A percentile compares a stretch with the other conserved stretches of the same genome.
Conservation (phyloP, 2,113 vertebrate genomes). For the Leptobrachium leishanense region DNA sequence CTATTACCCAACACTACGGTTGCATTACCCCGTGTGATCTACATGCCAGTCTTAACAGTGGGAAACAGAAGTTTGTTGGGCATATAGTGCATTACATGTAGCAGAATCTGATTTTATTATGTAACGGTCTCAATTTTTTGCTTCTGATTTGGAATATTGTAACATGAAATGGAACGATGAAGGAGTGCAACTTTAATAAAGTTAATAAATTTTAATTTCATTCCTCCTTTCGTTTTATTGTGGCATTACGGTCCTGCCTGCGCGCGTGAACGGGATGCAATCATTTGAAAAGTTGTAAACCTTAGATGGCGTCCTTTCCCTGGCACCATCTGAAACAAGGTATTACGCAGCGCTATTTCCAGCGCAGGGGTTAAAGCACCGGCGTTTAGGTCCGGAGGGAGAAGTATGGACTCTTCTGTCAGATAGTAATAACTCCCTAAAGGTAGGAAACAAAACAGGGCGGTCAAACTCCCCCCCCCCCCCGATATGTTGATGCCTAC, state of each 20-base stretch:
- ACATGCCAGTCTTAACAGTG: slow-evolving; percentile 8
- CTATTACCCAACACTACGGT: background rate
- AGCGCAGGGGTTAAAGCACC: no score
- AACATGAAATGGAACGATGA: slow-evolving; percentile 29
- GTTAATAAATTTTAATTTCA: slow-evolving; percentile 26
- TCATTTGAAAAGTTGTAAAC: background rate
- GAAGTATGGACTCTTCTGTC: no score
- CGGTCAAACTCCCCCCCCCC: no score
- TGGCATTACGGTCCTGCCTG: background rate
- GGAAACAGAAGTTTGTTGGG: slow-evolving; percentile 20
- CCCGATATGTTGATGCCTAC: no score
- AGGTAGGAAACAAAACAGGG: no score
- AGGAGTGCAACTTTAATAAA: slow-evolving; percentile 42
- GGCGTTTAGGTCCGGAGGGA: no score
- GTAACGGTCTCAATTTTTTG: slow-evolving; percentile 33
- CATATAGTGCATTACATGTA: slow-evolving; percentile 31
- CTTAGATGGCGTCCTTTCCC: no score
- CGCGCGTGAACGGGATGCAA: background rate
- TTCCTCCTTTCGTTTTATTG: background rate
- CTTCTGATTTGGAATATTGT: slow-evolving; percentile 39
- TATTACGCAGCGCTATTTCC: no score
- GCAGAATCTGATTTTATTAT: slow-evolving; percentile 40
- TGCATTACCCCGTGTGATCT: background rate
- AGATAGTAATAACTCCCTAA: no score
- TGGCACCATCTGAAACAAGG: no score